phyloP scores from a whole-genome alignment of 2,797 vertebrate genomes.

The Enoplosus armatus region DNA sequence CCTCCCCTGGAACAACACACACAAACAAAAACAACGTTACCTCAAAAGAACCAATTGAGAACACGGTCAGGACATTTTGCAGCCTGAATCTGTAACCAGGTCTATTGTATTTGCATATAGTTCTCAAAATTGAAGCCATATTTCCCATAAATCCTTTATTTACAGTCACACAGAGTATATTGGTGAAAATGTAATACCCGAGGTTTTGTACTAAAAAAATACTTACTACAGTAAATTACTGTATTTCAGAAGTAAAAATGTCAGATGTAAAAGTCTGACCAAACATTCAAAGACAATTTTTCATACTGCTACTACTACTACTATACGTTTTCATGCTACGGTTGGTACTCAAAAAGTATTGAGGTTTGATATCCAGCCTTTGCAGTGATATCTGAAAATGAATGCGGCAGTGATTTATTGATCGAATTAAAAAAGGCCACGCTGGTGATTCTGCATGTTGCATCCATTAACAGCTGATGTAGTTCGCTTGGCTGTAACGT shows the following conservation, averaged over 20 bases:
- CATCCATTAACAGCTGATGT: neutral
- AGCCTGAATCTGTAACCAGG: neutral
- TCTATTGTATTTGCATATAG: neutral
- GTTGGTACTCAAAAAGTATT: too few species aligned
- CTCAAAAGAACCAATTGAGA: neutral
- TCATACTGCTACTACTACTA: too few species aligned
- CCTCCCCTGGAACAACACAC: slow-evolving; percentile 81
- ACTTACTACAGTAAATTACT: too few species aligned
- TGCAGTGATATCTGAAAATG: neutral
- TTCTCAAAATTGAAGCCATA: neutral
- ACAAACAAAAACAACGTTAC: neutral
- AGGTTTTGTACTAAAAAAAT: too few species aligned
- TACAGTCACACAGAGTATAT: too few species aligned
- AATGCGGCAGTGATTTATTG: neutral
- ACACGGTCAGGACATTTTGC: neutral
- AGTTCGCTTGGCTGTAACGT: too few species aligned
- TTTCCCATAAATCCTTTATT: too few species aligned
- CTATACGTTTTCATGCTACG: too few species aligned
- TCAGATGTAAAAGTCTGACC: neutral
- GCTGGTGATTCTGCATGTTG: neutral
- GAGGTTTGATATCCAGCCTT: neutral
- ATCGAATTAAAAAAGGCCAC: neutral
- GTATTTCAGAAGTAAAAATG: too few species aligned
- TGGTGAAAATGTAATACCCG: too few species aligned
- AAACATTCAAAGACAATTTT: neutral